These are phyloP conservation scores for Drosophila lini DNA, from an alignment of 1,140 invertebrate genomes.

Conservation along the genomic window DNA sequence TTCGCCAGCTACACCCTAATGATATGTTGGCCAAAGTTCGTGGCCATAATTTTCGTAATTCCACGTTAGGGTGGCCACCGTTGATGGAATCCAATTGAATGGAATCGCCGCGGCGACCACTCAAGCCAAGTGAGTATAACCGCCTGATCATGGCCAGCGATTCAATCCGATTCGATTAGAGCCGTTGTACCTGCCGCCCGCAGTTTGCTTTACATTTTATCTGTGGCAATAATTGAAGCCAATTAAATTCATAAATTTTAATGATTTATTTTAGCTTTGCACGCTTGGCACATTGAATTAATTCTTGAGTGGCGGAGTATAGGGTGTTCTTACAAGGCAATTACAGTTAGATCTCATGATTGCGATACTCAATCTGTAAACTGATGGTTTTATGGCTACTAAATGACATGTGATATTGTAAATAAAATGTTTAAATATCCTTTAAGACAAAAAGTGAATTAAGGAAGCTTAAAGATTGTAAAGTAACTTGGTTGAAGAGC, in stretches of 20 bases:
- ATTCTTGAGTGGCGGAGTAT: constrained; percentile 45
- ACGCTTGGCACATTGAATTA: constrained; percentile 62
- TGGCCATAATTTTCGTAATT: constrained; percentile 73
- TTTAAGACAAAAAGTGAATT: too few relatives aligned
- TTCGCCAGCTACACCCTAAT: constrained; percentile 64
- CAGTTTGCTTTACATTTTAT: constrained; percentile 66
- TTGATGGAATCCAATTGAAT: constrained; percentile 70
- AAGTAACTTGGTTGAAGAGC: too few relatives aligned
- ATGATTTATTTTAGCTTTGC: constrained; percentile 76
- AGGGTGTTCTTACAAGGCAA: constrained; percentile 47
- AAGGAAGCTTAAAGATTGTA: not conserved
- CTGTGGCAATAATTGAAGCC: constrained; percentile 73
- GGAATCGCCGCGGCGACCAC: constrained; percentile 43
- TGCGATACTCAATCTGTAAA: not conserved
- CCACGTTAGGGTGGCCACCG: constrained; percentile 67
- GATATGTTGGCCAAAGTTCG: constrained; percentile 48
- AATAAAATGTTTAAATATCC: too few relatives aligned
- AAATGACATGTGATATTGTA: too few relatives aligned
- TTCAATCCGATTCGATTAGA: constrained; percentile 45
- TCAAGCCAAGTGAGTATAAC: constrained; percentile 42
- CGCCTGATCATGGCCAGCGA: constrained; percentile 40
- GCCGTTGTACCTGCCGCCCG: constrained; percentile 19
- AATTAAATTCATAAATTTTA: constrained; percentile 83
- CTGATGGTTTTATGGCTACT: constrained; percentile 2
- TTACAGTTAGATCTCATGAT: not conserved